Base-by-base conservation (phyloP, 1,140 invertebrate species). In the Meteorus sp. region DNA sequence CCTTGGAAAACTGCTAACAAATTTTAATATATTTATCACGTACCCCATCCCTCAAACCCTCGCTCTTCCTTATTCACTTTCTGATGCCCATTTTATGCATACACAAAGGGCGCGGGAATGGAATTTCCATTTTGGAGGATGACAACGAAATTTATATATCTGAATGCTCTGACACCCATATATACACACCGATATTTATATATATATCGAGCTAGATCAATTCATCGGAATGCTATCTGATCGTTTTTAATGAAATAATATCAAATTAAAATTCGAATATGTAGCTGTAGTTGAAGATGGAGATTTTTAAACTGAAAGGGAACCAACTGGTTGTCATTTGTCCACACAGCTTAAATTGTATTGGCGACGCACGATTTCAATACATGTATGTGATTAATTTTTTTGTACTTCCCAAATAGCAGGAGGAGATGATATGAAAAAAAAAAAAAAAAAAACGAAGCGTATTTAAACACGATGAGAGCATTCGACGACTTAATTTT, bases 401-500 rank as follows among this genome's bases (percentile, higher is more conserved):
- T n/a, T n/a, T n/a, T n/a, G n/a, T n/a, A n/a, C n/a, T n/a, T n/a
- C n/a, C n/a, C n/a, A n/a, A n/a, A n/a, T n/a, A n/a, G n/a, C n/a
- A n/a, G n/a, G n/a, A n/a, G n/a, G n/a, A n/a, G n/a, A n/a, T 44
- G 11, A 7, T 39, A 6, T 27, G 27, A 19, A 20, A n/a, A n/a
- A 33, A 56, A 25, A 48, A 58, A 35, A 29, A 23, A 48, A 19
- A 47, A 56, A 33, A 35, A 13, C 17, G 43, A 56, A 6, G 33
- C 29, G 29, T 22, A 22, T 50, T 20, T 25, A 23, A 13, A 55
- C 6, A 31, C 13, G 13, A 22, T 19, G 31, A 48, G 25, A 48
- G 27, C 13, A 11, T 6, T 29, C 19, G 33, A 50, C 45, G 48
- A 67, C 65, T 75, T 76, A 73, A 77, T 77, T 77, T 63, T 74